Conservation (phyloP, 2,113 vertebrate genomes). For the Hippopotamus amphibius region DNA sequence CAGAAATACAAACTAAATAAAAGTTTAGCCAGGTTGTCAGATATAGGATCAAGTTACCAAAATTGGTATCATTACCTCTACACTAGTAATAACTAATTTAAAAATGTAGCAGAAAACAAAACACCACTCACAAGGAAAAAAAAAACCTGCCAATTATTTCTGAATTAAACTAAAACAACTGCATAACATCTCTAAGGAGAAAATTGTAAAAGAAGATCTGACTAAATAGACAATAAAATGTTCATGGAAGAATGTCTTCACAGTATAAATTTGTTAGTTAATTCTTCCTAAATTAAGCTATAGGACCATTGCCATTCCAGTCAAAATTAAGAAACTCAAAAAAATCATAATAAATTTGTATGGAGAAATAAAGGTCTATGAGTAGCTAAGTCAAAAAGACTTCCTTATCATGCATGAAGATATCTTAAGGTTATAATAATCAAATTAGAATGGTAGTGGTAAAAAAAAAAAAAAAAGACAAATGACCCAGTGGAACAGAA, state of each 20-base stretch:
- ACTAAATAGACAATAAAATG: not conserved
- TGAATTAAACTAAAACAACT: not conserved
- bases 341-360: not conserved
- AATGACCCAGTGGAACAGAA: not conserved
- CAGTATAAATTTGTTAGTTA: not conserved
- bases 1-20: not conserved
- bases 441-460: not conserved
- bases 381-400: constrained; percentile 6
- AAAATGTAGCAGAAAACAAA: not conserved
- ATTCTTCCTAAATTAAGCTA: not conserved
- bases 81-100: not conserved
- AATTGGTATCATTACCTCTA: not conserved
- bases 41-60: not conserved
- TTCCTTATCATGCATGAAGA: not conserved
- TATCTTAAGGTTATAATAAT: not conserved
- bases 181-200: not conserved
- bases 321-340: not conserved
- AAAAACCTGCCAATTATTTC: not conserved
- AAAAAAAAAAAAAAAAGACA: not conserved
- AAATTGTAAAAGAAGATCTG: not conserved
- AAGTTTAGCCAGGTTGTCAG: not conserved
- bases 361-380: not conserved
- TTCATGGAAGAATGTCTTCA: not conserved
- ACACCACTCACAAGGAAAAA: not conserved
- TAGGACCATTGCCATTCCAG: not conserved